Evolutionary conservation across 2,888 invertebrate species (phyloP).

Genomic region (Crepidodera aurea): DNA sequence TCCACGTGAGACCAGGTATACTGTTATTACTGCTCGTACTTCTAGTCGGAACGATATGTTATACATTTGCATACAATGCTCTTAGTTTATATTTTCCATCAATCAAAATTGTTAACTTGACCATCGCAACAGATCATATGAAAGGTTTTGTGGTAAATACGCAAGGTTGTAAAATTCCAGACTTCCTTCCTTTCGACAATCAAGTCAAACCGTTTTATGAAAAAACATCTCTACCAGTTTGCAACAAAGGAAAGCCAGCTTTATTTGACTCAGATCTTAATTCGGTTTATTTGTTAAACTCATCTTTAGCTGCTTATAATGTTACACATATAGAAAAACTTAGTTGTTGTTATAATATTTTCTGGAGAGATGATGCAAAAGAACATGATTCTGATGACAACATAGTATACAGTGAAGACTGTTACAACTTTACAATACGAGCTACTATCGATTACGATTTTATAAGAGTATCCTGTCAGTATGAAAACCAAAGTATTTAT

Average conservation of each 20-base stretch:
- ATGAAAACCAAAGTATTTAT: constrained; percentile 64
- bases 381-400: constrained; percentile 63
- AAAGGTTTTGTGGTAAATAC: constrained; percentile 42
- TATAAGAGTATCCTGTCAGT: constrained; percentile 70
- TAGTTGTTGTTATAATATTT: constrained; percentile 69
- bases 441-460: constrained; percentile 70
- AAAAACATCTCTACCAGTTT: constrained; percentile 40
- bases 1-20: not conserved
- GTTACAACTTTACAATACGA: constrained; percentile 63
- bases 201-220: constrained; percentile 42
- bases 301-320: constrained; percentile 64
- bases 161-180: constrained; percentile 46
- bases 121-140: not conserved
- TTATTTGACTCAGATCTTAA: constrained; percentile 68
- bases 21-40: not conserved
- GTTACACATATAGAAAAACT: constrained; percentile 61
- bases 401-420: constrained; percentile 62
- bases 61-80: not conserved
- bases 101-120: not conserved
- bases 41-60: not conserved
- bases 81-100: not conserved
- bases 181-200: constrained; percentile 45
- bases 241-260: constrained; percentile 63
- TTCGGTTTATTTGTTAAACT: constrained; percentile 65
- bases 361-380: constrained; percentile 65